A percentile compares a stretch with the other conserved stretches of the same genome.
These are phyloP conservation scores for Cynaeus angustus DNA, from an alignment of 2,888 invertebrate genomes.

Conservation along the genomic window DNA sequence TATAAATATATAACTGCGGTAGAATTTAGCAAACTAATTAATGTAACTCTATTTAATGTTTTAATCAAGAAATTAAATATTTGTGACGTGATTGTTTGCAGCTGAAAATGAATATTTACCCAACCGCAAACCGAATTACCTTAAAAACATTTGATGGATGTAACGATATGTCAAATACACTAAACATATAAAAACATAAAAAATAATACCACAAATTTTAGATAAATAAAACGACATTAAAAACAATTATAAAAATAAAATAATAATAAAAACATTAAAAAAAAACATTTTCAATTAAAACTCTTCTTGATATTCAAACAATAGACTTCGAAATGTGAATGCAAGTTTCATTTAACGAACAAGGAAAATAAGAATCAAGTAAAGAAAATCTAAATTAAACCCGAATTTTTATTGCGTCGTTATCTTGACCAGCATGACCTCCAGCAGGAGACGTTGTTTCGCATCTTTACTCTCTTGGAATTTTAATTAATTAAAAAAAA, in stretches of 20 bases:
- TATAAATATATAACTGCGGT: conserved; percentile 14
- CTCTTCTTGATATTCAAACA: no score
- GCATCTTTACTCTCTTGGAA: conserved; percentile 7
- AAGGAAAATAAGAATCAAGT: background rate
- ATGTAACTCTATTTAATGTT: conserved; percentile 3
- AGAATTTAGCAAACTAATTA: conserved; percentile 17
- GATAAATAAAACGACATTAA: no score
- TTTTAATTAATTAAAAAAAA: conserved; percentile 45
- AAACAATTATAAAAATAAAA: no score
- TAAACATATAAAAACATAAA: no score
- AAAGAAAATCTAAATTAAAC: background rate
- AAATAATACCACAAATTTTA: no score
- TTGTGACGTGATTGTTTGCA: conserved; percentile 9
- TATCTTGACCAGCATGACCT: conserved; percentile 1
- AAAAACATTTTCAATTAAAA: no score
- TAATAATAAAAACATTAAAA: no score
- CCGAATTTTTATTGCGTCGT: background rate
- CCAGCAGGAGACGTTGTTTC: conserved; percentile 10
- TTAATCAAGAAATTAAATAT: conserved; percentile 26
- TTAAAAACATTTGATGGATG: no score
- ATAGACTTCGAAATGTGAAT: no score
- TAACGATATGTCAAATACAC: no score
- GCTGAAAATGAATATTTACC: no score
- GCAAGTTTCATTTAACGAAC: background rate
- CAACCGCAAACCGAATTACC: no score